Conservation (phyloP, 2,113 vertebrate genomes). For the Thryonomys swinderianus region DNA sequence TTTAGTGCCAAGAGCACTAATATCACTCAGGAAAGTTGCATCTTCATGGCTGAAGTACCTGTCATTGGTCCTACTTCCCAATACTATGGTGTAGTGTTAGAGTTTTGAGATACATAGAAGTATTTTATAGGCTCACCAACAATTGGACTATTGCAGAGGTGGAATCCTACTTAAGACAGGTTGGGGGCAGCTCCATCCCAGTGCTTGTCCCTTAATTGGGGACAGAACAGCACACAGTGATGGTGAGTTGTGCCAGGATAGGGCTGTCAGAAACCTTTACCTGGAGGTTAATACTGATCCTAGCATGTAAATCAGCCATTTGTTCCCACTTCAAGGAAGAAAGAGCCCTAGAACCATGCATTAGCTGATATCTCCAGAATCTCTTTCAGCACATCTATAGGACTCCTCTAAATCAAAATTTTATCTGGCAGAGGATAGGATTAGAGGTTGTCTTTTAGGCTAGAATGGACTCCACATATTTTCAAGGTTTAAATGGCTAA, state of each 20-base stretch:
- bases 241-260: neutral
- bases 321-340: neutral
- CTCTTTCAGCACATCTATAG: neutral
- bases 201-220: no score
- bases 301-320: neutral
- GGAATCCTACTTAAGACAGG: neutral
- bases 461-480: neutral
- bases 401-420: neutral
- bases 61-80: neutral
- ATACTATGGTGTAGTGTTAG: neutral
- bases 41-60: neutral
- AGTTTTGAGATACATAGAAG: neutral
- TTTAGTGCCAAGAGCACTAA: neutral
- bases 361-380: neutral
- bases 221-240: neutral
- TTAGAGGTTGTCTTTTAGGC: neutral
- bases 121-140: neutral
- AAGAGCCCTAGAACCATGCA: neutral
- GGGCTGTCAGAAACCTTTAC: neutral
- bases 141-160: neutral
- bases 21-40: neutral
- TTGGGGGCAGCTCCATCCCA: neutral
- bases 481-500: neutral
- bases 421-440: neutral
- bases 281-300: neutral